These are phyloP conservation scores for Halcyon smyrnensis DNA, from an alignment of 2,797 vertebrate genomes.

Conservation along the genomic window DNA sequence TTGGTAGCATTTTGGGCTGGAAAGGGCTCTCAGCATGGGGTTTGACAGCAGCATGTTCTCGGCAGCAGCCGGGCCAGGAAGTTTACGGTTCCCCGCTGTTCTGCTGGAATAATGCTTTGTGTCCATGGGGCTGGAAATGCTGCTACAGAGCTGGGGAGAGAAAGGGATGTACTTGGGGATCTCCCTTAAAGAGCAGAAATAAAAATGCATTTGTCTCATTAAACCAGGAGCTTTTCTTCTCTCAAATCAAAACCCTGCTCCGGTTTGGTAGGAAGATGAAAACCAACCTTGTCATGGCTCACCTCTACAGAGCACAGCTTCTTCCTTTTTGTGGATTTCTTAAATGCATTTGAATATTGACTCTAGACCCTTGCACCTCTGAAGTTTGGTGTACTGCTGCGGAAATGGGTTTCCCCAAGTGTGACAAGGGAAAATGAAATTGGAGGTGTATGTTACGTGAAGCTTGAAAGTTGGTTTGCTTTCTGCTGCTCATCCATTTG, in stretches of 20 bases:
- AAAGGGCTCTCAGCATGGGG: background rate
- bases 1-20: background rate
- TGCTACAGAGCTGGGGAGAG: background rate
- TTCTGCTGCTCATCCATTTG: background rate
- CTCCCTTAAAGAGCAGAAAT: background rate
- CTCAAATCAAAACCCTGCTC: accelerated
- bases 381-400: background rate
- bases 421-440: background rate
- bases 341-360: background rate
- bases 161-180: background rate
- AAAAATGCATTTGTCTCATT: background rate
- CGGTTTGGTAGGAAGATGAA: background rate
- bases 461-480: background rate
- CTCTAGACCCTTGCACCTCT: background rate
- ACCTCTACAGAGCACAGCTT: background rate
- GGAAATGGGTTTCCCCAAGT: background rate
- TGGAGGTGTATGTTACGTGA: background rate
- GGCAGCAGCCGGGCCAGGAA: background rate
- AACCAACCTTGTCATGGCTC: background rate
- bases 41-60: background rate
- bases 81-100: background rate
- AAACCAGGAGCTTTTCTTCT: background rate
- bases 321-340: background rate
- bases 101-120: background rate
- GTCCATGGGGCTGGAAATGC: background rate